Percentiles rank a stretch among this genome's conserved stretches.
Evolutionary conservation across 2,888 invertebrate species (phyloP).

Genomic region (Troides aeacus): DNA sequence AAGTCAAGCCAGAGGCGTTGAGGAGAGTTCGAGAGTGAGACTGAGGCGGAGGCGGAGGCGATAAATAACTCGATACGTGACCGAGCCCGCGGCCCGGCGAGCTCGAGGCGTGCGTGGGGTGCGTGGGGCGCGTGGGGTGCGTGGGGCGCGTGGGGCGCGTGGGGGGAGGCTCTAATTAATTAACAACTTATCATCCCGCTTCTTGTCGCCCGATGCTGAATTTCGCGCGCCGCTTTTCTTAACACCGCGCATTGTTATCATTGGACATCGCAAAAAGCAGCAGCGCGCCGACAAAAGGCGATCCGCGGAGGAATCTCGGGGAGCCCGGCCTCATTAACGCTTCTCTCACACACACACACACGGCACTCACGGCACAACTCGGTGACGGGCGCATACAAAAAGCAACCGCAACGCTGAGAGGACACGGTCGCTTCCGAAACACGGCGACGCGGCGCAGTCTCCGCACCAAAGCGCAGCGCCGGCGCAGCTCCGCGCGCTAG

Average conservation of each 20-base stretch:
- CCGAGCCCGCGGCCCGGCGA: neutral
- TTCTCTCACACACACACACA: slow-evolving; percentile 36
- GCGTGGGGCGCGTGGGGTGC: neutral
- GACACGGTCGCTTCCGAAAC: too few relatives aligned
- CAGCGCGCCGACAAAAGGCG: slow-evolving; percentile 76
- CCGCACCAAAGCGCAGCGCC: too few relatives aligned
- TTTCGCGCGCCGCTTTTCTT: slow-evolving; percentile 49
- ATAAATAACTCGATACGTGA: slow-evolving; percentile 13
- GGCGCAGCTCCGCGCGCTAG: too few relatives aligned
- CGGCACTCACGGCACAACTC: too few relatives aligned
- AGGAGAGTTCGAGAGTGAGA: too few relatives aligned
- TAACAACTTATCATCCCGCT: slow-evolving; percentile 55
- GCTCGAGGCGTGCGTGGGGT: neutral
- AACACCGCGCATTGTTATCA: slow-evolving; percentile 74
- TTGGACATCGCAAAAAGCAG: slow-evolving; percentile 74
- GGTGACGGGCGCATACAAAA: too few relatives aligned
- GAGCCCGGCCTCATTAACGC: slow-evolving; percentile 76
- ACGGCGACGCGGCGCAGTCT: too few relatives aligned
- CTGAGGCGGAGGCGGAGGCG: neutral
- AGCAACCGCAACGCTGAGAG: too few relatives aligned
- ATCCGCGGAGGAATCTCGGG: slow-evolving; percentile 67
- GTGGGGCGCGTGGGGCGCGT: neutral
- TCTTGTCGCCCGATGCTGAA: slow-evolving; percentile 46
- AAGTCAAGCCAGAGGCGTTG: too few relatives aligned
- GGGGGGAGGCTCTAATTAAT: slow-evolving; percentile 54